A percentile compares a stretch with the other conserved stretches of the same genome.
These are phyloP conservation scores for Saccopteryx leptura DNA, from an alignment of 2,113 vertebrate genomes.

Conservation along the genomic window DNA sequence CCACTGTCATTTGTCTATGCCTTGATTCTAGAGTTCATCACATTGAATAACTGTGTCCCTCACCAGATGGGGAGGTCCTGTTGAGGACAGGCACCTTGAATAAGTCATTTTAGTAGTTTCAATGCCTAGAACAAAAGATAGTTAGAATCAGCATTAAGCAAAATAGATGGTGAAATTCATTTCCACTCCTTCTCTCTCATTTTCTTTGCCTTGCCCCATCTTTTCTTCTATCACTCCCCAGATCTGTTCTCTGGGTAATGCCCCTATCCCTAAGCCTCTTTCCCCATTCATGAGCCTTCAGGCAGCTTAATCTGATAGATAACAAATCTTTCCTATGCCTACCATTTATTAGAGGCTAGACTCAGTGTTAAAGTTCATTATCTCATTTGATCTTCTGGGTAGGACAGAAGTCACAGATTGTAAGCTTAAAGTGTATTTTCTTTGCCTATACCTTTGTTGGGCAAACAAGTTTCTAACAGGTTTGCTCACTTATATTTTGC, in stretches of 20 bases:
- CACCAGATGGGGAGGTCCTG: not conserved
- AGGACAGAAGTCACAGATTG: not conserved
- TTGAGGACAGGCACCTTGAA: not conserved
- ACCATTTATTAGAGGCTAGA: not conserved
- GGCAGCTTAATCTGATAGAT: not conserved
- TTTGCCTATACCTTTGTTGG: not conserved
- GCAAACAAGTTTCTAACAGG: too few relatives aligned
- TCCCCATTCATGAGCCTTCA: not conserved
- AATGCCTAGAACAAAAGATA: conserved; percentile 1
- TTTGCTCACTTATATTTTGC: too few relatives aligned
- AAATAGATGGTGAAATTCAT: conserved; percentile 5
- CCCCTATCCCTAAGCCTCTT: not conserved
- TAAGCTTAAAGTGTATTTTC: not conserved
- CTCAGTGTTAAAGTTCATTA: not conserved
- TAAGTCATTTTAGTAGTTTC: not conserved
- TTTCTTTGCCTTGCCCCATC: not conserved
- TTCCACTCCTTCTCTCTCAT: not conserved
- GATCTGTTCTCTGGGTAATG: not conserved
- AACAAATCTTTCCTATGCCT: not conserved
- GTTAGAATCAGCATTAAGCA: not conserved
- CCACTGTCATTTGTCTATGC: not conserved
- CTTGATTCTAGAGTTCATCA: not conserved
- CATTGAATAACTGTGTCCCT: not conserved
- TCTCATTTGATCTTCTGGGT: not conserved
- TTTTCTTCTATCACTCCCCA: not conserved